A percentile compares a stretch with the other conserved stretches of the same genome.
Conservation (phyloP, 2,797 vertebrate genomes). For the Sebastiscus tertius region DNA sequence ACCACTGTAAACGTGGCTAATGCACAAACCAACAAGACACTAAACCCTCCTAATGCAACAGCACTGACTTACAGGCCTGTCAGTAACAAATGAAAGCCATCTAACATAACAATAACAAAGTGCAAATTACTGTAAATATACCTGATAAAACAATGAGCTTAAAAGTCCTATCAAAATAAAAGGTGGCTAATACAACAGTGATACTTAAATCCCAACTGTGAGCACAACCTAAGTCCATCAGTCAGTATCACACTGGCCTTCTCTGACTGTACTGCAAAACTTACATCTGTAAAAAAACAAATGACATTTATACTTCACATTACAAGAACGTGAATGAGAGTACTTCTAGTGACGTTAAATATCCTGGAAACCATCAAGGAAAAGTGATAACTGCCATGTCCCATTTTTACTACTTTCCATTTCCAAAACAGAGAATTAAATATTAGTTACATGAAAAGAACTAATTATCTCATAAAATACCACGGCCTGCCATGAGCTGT, state of each 20-base stretch:
- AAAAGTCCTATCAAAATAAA: slow-evolving; percentile 15
- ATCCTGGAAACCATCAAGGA: not conserved
- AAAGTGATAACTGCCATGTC: not conserved
- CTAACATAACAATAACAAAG: slow-evolving; percentile 25
- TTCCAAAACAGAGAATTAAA: not conserved
- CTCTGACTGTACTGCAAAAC: not conserved
- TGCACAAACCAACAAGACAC: slow-evolving; percentile 22
- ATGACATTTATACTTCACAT: not conserved
- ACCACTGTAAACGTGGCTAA: slow-evolving; percentile 41
- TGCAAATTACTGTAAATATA: slow-evolving; percentile 17
- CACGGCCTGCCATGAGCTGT: no score
- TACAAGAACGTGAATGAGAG: not conserved
- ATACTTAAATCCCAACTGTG: slow-evolving; percentile 2
- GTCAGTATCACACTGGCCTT: not conserved
- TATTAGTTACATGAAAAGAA: not conserved
- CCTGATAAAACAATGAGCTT: slow-evolving; percentile 24
- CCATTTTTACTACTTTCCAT: not conserved
- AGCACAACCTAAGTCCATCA: not conserved
- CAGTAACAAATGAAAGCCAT: slow-evolving; percentile 11
- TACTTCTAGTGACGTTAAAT: not conserved
- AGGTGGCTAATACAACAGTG: not conserved
- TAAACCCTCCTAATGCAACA: slow-evolving; percentile 49
- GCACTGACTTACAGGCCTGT: slow-evolving; percentile 2
- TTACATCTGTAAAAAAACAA: not conserved
- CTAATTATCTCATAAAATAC: not conserved